These are phyloP conservation scores for Piprites chloris DNA, from an alignment of 2,113 vertebrate species.

Conservation along the genomic window DNA sequence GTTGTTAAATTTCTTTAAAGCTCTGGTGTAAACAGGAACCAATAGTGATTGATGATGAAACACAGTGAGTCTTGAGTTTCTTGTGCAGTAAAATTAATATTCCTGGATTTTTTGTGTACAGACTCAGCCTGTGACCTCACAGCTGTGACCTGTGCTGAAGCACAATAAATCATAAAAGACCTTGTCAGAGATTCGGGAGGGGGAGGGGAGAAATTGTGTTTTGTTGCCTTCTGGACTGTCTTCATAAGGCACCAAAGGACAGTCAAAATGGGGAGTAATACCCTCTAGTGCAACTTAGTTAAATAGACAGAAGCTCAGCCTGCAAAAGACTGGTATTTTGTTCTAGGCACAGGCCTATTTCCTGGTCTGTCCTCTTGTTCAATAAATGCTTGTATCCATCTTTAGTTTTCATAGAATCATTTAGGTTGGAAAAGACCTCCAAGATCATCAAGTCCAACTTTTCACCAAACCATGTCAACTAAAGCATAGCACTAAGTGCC, in stretches of 20 bases:
- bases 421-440: background rate
- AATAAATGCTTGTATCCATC: background rate
- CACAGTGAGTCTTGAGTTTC: background rate
- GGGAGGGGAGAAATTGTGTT: background rate
- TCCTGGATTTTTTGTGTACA: background rate
- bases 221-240: background rate
- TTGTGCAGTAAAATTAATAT: slow-evolving; percentile 39
- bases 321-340: background rate
- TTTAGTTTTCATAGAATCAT: background rate
- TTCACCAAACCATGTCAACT: background rate
- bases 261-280: background rate
- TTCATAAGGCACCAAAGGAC: background rate
- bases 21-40: background rate
- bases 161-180: background rate
- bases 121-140: background rate
- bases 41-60: background rate
- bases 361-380: background rate
- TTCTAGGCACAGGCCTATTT: background rate
- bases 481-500: background rate
- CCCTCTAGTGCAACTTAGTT: background rate
- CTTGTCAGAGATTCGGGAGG: background rate
- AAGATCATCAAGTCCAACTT: background rate
- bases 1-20: background rate
- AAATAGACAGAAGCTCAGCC: background rate
- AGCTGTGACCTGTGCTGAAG: background rate